phyloP scores from a whole-genome alignment of 2,888 invertebrate genomes.

The Drosophila monieri region DNA sequence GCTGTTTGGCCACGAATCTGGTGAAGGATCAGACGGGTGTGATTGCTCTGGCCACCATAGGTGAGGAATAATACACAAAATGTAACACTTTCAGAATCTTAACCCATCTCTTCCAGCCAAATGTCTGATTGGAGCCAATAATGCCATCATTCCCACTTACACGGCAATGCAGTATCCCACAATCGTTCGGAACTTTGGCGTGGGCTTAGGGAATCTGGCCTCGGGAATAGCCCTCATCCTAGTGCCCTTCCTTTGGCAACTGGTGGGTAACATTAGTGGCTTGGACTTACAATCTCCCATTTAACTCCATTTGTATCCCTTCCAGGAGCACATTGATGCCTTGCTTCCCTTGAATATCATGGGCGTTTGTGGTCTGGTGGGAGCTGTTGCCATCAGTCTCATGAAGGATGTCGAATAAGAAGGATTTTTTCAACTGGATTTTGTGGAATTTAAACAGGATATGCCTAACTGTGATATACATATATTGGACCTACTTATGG shows the following conservation, averaged over 20 bases:
- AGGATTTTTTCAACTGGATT: neutral
- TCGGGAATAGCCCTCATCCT: conserved; percentile 90
- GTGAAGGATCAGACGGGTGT: conserved; percentile 86
- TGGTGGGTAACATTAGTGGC: conserved; percentile 86
- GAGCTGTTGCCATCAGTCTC: conserved; percentile 85
- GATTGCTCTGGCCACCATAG: conserved; percentile 89
- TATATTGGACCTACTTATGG: conserved; percentile 55
- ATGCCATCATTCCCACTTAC: conserved; percentile 90
- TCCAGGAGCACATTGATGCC: conserved; percentile 84
- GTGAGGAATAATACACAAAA: conserved; percentile 74
- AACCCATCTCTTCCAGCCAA: conserved; percentile 84
- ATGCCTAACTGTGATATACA: conserved; percentile 64
- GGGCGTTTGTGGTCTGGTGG: conserved; percentile 85
- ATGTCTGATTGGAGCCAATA: conserved; percentile 90
- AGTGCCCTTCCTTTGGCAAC: conserved; percentile 91
- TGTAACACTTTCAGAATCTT: neutral
- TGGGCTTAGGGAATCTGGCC: conserved; percentile 90
- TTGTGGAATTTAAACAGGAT: conserved; percentile 4
- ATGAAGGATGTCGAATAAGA: conserved; percentile 83
- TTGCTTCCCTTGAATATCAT: conserved; percentile 85
- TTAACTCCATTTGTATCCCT: conserved; percentile 11
- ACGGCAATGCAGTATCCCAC: conserved; percentile 90
- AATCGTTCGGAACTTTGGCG: conserved; percentile 88
- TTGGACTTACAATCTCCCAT: no score
- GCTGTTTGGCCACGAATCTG: conserved; percentile 87